A percentile compares a stretch with the other conserved stretches of the same genome.
phyloP scores from a whole-genome alignment of 53 echinoderm and acorn worm species.

The Paracentrotus lividus region DNA sequence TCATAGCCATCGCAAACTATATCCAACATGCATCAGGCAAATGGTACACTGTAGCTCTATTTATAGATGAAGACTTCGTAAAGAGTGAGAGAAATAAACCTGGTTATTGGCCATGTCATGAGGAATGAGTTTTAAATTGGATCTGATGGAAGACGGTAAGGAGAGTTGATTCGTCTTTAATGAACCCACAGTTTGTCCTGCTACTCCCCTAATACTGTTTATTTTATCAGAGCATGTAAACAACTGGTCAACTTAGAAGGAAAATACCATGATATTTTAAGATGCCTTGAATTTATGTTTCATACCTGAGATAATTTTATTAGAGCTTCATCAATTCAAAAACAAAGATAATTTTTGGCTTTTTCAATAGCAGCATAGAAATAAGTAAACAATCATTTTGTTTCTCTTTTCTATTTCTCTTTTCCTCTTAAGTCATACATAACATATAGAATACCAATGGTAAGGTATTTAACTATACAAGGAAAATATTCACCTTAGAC shows the following conservation, averaged over 20 bases:
- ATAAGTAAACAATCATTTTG: too few relatives aligned
- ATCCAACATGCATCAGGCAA: not conserved
- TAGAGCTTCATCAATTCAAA: too few relatives aligned
- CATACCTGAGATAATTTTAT: too few relatives aligned
- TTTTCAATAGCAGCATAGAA: too few relatives aligned
- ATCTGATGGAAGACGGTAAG: slow-evolving; percentile 31
- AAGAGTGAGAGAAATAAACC: not conserved
- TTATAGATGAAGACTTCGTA: not conserved
- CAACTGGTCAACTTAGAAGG: not conserved
- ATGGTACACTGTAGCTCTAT: not conserved
- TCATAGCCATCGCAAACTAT: not conserved
- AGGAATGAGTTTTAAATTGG: slow-evolving; percentile 67
- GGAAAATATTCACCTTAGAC: too few relatives aligned
- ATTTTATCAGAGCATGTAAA: not conserved
- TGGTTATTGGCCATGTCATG: slow-evolving; percentile 41
- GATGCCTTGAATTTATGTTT: not conserved
- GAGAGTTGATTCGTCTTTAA: slow-evolving; percentile 28
- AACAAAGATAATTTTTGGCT: too few relatives aligned
- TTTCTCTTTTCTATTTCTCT: too few relatives aligned
- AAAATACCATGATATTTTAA: not conserved
- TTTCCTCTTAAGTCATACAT: too few relatives aligned
- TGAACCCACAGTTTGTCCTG: slow-evolving; percentile 6
- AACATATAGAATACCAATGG: too few relatives aligned
- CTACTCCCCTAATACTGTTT: not conserved
- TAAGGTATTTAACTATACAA: too few relatives aligned